These are phyloP conservation scores for Colletes latitarsis DNA, from an alignment of 1,140 invertebrate genomes.

Conservation along the genomic window DNA sequence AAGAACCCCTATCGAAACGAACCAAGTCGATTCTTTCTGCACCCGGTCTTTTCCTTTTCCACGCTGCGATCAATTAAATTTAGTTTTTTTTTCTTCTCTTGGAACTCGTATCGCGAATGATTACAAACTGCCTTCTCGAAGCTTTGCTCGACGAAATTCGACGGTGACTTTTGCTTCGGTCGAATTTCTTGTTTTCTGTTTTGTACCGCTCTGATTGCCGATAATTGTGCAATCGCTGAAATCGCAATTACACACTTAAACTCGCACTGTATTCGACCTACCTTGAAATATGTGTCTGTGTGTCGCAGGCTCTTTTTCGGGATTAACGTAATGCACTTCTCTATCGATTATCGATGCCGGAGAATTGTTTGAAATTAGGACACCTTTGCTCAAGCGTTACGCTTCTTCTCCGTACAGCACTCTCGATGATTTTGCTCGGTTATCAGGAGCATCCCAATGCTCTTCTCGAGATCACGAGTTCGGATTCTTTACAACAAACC, in stretches of 20 bases:
- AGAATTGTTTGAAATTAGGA: not conserved
- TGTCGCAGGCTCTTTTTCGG: slow-evolving; percentile 61
- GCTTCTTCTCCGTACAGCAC: not conserved
- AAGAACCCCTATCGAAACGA: too few species aligned
- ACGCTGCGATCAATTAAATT: too few species aligned
- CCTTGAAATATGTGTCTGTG: slow-evolving; percentile 78
- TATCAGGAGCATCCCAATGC: not conserved
- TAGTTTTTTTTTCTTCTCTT: not conserved
- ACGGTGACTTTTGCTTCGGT: not conserved
- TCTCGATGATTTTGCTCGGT: not conserved
- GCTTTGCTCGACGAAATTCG: not conserved
- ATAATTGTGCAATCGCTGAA: not conserved
- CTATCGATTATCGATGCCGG: not conserved
- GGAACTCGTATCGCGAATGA: not conserved
- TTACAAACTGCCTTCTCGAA: not conserved
- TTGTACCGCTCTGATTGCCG: not conserved
- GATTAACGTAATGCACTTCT: not conserved
- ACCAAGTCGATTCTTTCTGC: not conserved
- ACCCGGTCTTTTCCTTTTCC: too few species aligned
- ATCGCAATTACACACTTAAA: not conserved
- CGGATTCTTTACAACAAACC: not conserved
- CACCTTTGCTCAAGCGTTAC: not conserved
- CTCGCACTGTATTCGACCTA: slow-evolving; percentile 63
- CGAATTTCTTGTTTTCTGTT: not conserved
- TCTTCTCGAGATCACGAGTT: not conserved